phyloP scores from a whole-genome alignment of 2,113 vertebrate genomes.

The Notarius lentiginosus region DNA sequence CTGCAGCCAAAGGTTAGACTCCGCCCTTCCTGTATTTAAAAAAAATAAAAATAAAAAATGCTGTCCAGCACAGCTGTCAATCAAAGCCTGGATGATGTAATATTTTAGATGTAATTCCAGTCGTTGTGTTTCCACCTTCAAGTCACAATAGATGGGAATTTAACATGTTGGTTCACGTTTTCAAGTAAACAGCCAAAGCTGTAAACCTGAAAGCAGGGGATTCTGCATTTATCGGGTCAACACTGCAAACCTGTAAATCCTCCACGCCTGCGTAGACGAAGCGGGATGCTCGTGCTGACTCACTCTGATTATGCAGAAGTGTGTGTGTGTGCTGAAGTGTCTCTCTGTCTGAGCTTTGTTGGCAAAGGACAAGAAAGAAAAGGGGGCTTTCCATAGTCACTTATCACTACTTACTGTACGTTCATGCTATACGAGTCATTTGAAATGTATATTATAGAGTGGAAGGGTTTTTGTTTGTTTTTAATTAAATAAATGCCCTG shows the following conservation, averaged over 20 bases:
- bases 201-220: not conserved
- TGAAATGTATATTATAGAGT: slow-evolving; percentile 27
- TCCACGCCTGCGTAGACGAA: not conserved
- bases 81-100: slow-evolving; percentile 67
- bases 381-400: slow-evolving; percentile 17
- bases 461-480: not conserved
- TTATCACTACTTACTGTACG: slow-evolving; percentile 15
- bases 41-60: slow-evolving; percentile 66
- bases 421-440: slow-evolving; percentile 12
- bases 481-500: too few species aligned
- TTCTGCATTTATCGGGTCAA: not conserved
- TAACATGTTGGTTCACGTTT: not conserved
- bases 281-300: slow-evolving; percentile 38
- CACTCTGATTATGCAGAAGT: slow-evolving; percentile 33
- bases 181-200: not conserved
- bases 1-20: slow-evolving; percentile 88
- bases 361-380: not conserved
- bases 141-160: not conserved
- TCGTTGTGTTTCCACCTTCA: not conserved
- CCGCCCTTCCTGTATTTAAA: slow-evolving; percentile 86
- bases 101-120: not conserved
- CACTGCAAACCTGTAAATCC: not conserved
- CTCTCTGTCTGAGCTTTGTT: not conserved
- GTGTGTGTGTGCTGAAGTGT: slow-evolving; percentile 1
- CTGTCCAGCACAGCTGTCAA: slow-evolving; percentile 93